Evolutionary conservation across 1,140 invertebrate species (phyloP).

Genomic region (Scaptomyza montana): DNA sequence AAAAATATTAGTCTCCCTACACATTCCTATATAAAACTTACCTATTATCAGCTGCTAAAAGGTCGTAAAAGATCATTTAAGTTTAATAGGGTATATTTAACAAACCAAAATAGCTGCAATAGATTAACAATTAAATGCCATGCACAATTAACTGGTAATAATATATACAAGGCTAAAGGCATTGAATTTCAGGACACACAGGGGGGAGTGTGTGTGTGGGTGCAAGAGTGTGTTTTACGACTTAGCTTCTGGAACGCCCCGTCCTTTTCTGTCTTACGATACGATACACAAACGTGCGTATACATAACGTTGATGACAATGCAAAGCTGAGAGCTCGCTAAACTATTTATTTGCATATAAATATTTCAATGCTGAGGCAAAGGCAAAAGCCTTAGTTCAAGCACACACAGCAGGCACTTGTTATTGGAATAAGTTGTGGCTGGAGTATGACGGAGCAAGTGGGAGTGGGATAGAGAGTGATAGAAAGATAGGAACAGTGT

Average conservation of each 20-base stretch:
- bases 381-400: slow-evolving; percentile 32
- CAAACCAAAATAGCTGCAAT: slow-evolving; percentile 41
- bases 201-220: slow-evolving; percentile 25
- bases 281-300: slow-evolving; percentile 7
- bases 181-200: slow-evolving; percentile 1
- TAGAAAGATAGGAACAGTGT: not conserved
- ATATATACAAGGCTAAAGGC: slow-evolving; percentile 41
- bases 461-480: not conserved
- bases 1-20: too few species aligned
- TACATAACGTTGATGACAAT: slow-evolving; percentile 60
- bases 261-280: slow-evolving; percentile 1
- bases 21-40: too few species aligned
- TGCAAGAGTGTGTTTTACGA: slow-evolving; percentile 37
- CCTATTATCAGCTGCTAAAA: too few species aligned
- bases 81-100: not conserved
- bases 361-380: slow-evolving; percentile 61
- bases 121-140: slow-evolving; percentile 79
- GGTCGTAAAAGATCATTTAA: too few species aligned
- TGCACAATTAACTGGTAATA: slow-evolving; percentile 75
- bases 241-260: slow-evolving; percentile 60
- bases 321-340: slow-evolving; percentile 67
- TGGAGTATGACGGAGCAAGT: not conserved
- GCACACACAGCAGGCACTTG: slow-evolving; percentile 24
- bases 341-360: slow-evolving; percentile 82
- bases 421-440: slow-evolving; percentile 36